Evolutionary conservation across 2,888 invertebrate genomes (phyloP).

Genomic region (Cremastobaeus sp.): DNA sequence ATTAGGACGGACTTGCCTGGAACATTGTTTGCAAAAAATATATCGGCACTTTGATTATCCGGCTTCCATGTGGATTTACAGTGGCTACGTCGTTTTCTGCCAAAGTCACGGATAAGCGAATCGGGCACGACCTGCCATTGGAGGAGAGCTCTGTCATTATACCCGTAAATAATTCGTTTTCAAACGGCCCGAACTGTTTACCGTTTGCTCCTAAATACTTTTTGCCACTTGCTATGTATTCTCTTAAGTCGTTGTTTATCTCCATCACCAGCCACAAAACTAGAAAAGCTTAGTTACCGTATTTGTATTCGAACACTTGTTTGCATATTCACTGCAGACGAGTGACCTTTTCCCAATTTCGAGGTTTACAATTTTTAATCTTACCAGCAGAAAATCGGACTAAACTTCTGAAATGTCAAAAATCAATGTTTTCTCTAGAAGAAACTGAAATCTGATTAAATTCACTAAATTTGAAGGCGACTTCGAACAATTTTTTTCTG

Average conservation of each 20-base stretch:
- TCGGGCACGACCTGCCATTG: constrained; percentile 36
- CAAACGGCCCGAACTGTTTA: constrained; percentile 33
- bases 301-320: no score
- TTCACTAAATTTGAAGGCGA: no score
- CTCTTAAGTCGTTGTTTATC: constrained; percentile 13
- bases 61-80: constrained; percentile 19
- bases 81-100: constrained; percentile 12
- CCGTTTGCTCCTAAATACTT: constrained; percentile 32
- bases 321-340: no score
- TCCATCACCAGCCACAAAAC: constrained; percentile 16
- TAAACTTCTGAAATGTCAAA: no score
- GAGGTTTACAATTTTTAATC: no score
- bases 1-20: constrained; percentile 27
- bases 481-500: no score
- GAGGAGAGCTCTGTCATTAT: constrained; percentile 42
- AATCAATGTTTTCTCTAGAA: no score
- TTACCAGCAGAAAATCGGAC: no score
- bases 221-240: background rate
- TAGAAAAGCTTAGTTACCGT: constrained; percentile 5
- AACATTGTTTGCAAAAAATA: constrained; percentile 54
- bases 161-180: constrained; percentile 44
- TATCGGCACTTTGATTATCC: constrained; percentile 31
- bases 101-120: constrained; percentile 52
- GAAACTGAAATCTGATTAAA: no score
- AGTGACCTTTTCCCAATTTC: no score